A percentile compares a stretch with the other conserved stretches of the same genome.
Conservation (phyloP, 1,140 invertebrate species). For the Drosophila kikkawai region DNA sequence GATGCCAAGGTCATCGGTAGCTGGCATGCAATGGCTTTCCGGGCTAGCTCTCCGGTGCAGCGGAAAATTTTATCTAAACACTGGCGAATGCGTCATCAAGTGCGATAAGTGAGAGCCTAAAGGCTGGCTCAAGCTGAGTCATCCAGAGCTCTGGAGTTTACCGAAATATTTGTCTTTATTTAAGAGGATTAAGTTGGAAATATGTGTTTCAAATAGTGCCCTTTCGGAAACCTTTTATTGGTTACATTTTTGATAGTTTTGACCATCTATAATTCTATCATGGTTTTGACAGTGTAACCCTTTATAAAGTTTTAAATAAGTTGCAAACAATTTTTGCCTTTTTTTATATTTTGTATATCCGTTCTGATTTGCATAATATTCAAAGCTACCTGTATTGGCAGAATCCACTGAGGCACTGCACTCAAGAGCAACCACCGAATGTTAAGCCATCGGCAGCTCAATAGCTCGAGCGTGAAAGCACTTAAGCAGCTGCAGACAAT, state of each 20-base stretch:
- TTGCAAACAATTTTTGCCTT: no score
- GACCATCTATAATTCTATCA: no score
- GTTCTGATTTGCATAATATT: conserved; percentile 1
- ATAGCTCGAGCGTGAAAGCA: conserved; percentile 36
- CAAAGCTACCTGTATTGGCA: not conserved
- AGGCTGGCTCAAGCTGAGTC: not conserved
- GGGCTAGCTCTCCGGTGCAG: conserved; percentile 44
- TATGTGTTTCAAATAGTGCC: not conserved
- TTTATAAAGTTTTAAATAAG: no score
- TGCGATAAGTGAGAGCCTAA: conserved; percentile 10
- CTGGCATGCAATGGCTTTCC: conserved; percentile 61
- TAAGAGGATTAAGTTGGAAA: not conserved
- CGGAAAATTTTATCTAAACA: conserved; percentile 49
- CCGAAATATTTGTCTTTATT: not conserved
- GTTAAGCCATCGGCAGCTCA: conserved; percentile 36
- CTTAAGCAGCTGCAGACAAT: conserved; percentile 48
- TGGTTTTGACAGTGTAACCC: no score
- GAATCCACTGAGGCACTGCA: conserved; percentile 16
- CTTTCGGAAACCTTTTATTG: not conserved
- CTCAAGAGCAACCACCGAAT: conserved; percentile 22
- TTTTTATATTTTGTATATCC: not conserved
- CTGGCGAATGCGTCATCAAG: conserved; percentile 39
- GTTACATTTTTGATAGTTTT: no score
- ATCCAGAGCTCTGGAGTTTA: not conserved
- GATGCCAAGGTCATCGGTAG: conserved; percentile 50